Evolutionary conservation across 2,888 invertebrate species (phyloP).

Genomic region (Rotaria socialis): DNA sequence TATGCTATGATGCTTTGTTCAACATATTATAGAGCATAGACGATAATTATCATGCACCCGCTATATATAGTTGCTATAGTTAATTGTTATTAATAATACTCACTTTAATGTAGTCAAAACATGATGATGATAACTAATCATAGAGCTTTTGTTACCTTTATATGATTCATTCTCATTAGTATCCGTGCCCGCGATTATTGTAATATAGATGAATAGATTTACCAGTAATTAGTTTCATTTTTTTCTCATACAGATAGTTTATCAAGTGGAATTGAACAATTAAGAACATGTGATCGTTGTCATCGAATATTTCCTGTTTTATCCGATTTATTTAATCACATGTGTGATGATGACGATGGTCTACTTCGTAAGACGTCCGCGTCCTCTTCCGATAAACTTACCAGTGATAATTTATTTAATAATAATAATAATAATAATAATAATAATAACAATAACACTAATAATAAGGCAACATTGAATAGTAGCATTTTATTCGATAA

Average conservation of each 20-base stretch:
- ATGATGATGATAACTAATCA: too few species aligned
- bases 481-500: neutral
- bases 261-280: neutral
- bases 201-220: neutral
- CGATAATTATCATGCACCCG: neutral
- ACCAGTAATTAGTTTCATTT: neutral
- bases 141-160: too few species aligned
- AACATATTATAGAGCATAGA: neutral
- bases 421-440: neutral
- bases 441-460: neutral
- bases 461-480: neutral
- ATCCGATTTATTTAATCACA: constrained; percentile 22
- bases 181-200: too few species aligned
- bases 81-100: too few species aligned
- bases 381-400: neutral
- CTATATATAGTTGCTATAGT: neutral
- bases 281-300: neutral
- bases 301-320: constrained; percentile 18
- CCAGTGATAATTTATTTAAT: constrained; percentile 17
- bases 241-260: neutral
- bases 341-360: constrained; percentile 13
- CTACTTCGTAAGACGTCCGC: neutral
- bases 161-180: too few species aligned
- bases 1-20: neutral
- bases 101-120: too few species aligned